These are phyloP conservation scores for Leptogaster cylindrica DNA, from an alignment of 2,888 invertebrate species.

Conservation along the genomic window DNA sequence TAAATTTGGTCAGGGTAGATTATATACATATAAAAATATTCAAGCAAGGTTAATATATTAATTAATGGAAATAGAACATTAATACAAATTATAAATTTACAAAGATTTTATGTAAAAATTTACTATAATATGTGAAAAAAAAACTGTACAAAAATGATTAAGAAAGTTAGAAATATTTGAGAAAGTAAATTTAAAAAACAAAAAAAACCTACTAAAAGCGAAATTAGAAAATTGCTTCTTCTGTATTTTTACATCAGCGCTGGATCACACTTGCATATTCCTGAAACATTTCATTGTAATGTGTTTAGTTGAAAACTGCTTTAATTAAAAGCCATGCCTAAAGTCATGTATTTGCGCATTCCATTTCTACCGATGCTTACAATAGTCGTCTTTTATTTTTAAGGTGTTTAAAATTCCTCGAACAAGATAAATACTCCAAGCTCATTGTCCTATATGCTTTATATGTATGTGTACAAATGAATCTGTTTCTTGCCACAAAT, in stretches of 20 bases:
- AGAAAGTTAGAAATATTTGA: constrained; percentile 16
- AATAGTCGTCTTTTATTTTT: too few species aligned
- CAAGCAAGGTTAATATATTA: constrained; percentile 11
- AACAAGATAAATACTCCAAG: not conserved
- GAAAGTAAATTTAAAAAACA: too few species aligned
- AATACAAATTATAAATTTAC: constrained; percentile 24
- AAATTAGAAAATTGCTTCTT: too few species aligned
- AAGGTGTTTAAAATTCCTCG: not conserved
- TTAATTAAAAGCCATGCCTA: too few species aligned
- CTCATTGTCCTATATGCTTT: too few species aligned
- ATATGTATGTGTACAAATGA: constrained; percentile 6
- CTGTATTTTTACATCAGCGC: too few species aligned
- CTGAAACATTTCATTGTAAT: too few species aligned
- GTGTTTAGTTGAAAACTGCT: too few species aligned
- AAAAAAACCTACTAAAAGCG: too few species aligned
- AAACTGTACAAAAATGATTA: constrained; percentile 32
- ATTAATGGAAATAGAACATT: constrained; percentile 10
- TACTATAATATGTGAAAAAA: constrained; percentile 22
- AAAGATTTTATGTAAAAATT: constrained; percentile 18
- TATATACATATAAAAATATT: constrained; percentile 26
- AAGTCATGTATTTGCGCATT: too few species aligned
- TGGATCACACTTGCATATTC: too few species aligned
- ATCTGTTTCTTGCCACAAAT: constrained; percentile 34
- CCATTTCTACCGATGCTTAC: too few species aligned
- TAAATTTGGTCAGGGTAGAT: constrained; percentile 49